These are phyloP conservation scores for Mobula hypostoma DNA, from an alignment of 2,113 vertebrate genomes.

Conservation along the genomic window DNA sequence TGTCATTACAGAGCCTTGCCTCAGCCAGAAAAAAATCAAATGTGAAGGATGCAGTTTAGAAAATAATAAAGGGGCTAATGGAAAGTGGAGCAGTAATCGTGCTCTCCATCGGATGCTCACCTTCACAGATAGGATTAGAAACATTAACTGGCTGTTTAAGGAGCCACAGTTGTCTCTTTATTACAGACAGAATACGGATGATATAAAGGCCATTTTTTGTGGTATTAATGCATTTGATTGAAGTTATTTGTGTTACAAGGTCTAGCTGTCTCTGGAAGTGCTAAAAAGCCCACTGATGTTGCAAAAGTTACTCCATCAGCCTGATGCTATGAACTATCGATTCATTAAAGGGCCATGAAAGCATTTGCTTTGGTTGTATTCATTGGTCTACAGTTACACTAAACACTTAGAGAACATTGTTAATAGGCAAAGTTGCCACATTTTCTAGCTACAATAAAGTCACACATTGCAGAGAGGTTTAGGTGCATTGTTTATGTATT, in stretches of 20 bases:
- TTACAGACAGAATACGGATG: conserved; percentile 13
- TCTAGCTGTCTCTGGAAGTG: conserved; percentile 4
- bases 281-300: conserved; percentile 1
- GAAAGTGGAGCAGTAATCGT: conserved; percentile 1
- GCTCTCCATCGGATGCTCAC: neutral
- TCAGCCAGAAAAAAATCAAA: conserved; percentile 7
- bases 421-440: neutral
- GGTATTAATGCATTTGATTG: conserved; percentile 21
- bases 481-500: no score
- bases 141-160: conserved; percentile 20
- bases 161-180: neutral
- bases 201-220: conserved; percentile 22
- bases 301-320: conserved; percentile 3
- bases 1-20: conserved; percentile 1
- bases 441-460: neutral
- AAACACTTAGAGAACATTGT: neutral
- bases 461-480: neutral
- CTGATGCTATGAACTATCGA: neutral
- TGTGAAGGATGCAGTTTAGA: conserved; percentile 31
- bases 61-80: conserved; percentile 26
- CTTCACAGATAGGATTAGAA: conserved; percentile 25
- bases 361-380: neutral
- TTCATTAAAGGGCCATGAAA: neutral
- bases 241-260: conserved; percentile 22
- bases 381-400: neutral